These are phyloP conservation scores for Tipula helvola DNA, from an alignment of 2,888 invertebrate genomes.

Conservation along the genomic window DNA sequence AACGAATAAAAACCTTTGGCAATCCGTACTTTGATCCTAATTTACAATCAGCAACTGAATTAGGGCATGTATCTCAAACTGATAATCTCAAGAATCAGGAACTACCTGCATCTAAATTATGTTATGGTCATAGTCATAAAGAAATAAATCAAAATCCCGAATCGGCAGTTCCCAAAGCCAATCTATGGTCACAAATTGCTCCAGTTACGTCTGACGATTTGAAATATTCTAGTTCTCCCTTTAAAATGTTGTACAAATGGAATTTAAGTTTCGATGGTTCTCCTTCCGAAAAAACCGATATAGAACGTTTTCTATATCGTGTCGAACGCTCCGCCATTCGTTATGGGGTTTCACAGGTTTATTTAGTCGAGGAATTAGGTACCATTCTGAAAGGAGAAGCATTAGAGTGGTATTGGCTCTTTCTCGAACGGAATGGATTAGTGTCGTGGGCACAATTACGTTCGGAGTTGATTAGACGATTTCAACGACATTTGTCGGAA, in stretches of 20 bases:
- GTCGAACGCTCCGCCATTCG: neutral
- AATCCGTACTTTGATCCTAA: too few species aligned
- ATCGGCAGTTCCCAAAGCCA: neutral
- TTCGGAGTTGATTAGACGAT: too few species aligned
- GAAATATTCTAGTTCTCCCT: neutral
- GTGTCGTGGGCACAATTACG: too few species aligned
- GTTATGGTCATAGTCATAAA: neutral
- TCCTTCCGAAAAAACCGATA: too few species aligned
- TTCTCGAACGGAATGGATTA: neutral
- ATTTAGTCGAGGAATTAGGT: neutral
- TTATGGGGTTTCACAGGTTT: neutral
- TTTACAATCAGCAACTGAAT: too few species aligned
- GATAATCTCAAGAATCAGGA: too few species aligned
- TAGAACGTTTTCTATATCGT: neutral
- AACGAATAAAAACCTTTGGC: too few species aligned
- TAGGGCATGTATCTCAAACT: too few species aligned
- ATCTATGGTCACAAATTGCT: neutral
- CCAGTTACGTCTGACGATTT: neutral
- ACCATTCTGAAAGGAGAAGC: neutral
- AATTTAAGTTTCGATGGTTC: neutral
- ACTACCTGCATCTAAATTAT: neutral
- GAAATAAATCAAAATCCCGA: neutral
- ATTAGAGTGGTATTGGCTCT: neutral
- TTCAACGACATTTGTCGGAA: neutral
- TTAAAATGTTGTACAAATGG: neutral